Conservation (phyloP, 2,797 vertebrate species). For the Podarcis lilfordi region DNA sequence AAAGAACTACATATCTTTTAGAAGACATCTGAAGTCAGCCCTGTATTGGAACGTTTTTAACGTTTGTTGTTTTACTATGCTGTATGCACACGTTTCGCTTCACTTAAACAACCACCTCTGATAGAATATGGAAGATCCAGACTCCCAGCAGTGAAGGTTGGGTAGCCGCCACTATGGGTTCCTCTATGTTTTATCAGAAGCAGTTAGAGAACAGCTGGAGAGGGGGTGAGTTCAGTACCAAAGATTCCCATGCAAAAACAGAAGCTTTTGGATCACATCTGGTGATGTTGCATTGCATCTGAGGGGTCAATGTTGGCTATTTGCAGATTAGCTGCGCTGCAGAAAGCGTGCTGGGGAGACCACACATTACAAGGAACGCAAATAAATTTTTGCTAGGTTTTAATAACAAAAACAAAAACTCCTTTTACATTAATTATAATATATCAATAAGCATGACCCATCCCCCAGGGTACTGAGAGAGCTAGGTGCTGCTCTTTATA, state of each 20-base stretch:
- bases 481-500: too few species aligned
- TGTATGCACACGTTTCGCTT: background rate
- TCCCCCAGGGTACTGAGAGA: too few species aligned
- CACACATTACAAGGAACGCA: too few species aligned
- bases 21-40: too few species aligned
- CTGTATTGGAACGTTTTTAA: too few species aligned
- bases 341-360: too few species aligned
- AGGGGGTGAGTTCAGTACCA: background rate
- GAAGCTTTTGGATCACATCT: background rate
- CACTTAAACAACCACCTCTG: background rate
- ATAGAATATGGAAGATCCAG: background rate
- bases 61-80: background rate
- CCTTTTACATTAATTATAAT: too few species aligned
- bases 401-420: too few species aligned
- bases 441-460: too few species aligned
- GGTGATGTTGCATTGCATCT: background rate
- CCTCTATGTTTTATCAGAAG: background rate
- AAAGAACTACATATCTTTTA: too few species aligned
- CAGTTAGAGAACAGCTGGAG: background rate
- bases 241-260: background rate
- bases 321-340: too few species aligned
- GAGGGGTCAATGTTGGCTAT: background rate
- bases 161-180: background rate
- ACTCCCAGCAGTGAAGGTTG: background rate
- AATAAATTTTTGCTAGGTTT: too few species aligned